A percentile compares a stretch with the other conserved stretches of the same genome.
phyloP scores from a whole-genome alignment of 2,113 vertebrate genomes.

The Piprites chloris region DNA sequence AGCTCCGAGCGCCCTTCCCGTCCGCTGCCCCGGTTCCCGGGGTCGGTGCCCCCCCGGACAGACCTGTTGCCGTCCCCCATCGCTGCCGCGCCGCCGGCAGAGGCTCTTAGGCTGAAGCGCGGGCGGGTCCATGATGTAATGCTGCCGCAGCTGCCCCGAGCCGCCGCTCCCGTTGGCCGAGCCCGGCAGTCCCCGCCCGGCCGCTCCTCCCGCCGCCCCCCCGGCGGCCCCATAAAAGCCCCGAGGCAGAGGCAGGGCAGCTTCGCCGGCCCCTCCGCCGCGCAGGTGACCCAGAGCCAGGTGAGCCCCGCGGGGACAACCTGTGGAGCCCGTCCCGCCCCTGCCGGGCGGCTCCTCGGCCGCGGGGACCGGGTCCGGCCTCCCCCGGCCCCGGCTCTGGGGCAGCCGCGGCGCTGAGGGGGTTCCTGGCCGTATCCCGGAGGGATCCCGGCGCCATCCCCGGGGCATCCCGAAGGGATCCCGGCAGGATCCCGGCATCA shows the following conservation, averaged over 20 bases:
- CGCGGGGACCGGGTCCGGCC: neutral
- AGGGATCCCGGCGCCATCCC: neutral
- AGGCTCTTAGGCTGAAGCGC: slow-evolving; percentile 65
- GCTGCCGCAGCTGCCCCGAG: neutral
- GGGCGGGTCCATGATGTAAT: slow-evolving; percentile 76
- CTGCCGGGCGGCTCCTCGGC: neutral
- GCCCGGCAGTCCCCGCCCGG: slow-evolving; percentile 20
- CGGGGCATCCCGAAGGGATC: neutral
- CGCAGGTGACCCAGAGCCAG: neutral
- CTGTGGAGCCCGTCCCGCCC: neutral
- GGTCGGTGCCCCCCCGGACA: neutral
- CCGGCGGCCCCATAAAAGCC: slow-evolving; percentile 61
- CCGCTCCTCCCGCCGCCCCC: slow-evolving; percentile 47
- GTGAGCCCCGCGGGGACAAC: slow-evolving; percentile 30
- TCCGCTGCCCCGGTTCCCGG: neutral
- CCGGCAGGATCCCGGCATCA: neutral
- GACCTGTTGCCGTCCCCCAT: slow-evolving; percentile 31
- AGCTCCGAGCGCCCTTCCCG: neutral
- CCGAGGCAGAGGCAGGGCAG: neutral
- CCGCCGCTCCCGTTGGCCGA: slow-evolving; percentile 60
- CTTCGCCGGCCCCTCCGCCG: neutral
- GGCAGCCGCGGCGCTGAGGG: neutral
- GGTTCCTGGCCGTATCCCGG: neutral
- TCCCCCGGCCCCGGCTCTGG: neutral
- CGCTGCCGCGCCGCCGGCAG: neutral